These are phyloP conservation scores for Brenthis ino DNA, from an alignment of 2,888 invertebrate species.

Conservation along the genomic window DNA sequence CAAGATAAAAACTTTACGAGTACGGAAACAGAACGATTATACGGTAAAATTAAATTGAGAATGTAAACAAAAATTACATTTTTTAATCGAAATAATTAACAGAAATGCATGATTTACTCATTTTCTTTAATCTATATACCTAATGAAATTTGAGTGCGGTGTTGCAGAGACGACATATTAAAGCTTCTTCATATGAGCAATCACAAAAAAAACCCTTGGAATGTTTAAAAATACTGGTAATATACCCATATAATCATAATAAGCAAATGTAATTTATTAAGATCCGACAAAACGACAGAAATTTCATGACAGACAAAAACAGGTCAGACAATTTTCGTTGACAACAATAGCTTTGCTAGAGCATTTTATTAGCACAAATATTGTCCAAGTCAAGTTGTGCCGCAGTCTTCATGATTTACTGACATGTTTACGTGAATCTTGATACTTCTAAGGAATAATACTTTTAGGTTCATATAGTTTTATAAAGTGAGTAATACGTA, in stretches of 20 bases:
- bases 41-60: not conserved
- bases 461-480: not conserved
- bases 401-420: constrained; percentile 76
- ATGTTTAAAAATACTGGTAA: no score
- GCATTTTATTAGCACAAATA: constrained; percentile 81
- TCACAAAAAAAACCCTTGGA: no score
- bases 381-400: constrained; percentile 74
- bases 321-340: constrained; percentile 73
- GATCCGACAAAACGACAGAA: constrained; percentile 53
- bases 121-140: no score
- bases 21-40: constrained; percentile 40
- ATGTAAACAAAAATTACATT: not conserved
- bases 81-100: no score
- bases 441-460: constrained; percentile 53
- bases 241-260: not conserved
- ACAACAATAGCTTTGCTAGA: constrained; percentile 79
- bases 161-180: no score
- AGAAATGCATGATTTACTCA: no score
- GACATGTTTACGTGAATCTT: constrained; percentile 76
- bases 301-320: constrained; percentile 68
- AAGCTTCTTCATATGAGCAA: no score
- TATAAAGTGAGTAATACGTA: constrained; percentile 12
- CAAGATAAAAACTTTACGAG: constrained; percentile 39
- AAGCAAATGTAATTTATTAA: constrained; percentile 25
- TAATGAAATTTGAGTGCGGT: no score